Percentiles rank a stretch among this genome's conserved stretches.
Evolutionary conservation across 2,888 invertebrate species (phyloP).

Genomic region (Dione vanillae): DNA sequence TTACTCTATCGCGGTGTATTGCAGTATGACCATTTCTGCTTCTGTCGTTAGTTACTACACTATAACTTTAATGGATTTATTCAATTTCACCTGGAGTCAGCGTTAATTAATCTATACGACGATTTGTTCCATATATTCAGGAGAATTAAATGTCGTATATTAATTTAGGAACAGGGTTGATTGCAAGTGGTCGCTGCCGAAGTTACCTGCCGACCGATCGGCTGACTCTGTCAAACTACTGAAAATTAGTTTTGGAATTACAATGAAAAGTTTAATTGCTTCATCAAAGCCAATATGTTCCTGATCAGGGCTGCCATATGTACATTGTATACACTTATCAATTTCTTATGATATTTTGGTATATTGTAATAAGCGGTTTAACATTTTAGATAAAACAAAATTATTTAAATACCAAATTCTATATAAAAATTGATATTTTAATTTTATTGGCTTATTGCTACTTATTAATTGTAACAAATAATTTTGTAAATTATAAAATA

Average conservation of each 20-base stretch:
- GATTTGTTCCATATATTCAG: conserved; percentile 27
- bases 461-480: too few relatives aligned
- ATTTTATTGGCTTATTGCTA: too few relatives aligned
- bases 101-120: not conserved
- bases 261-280: conserved; percentile 83
- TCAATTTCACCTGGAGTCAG: not conserved
- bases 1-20: not conserved
- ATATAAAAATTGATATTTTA: too few relatives aligned
- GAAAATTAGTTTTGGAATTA: conserved; percentile 80
- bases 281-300: conserved; percentile 76
- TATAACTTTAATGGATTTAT: not conserved
- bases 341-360: not conserved
- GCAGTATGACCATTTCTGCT: not conserved
- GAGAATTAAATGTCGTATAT: conserved; percentile 68
- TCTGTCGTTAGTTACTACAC: not conserved
- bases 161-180: conserved; percentile 61
- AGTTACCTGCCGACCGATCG: conserved; percentile 70
- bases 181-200: conserved; percentile 59
- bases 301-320: conserved; percentile 6
- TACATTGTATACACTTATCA: not conserved
- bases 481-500: too few relatives aligned
- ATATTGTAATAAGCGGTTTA: not conserved
- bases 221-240: conserved; percentile 80
- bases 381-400: too few relatives aligned
- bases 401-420: too few relatives aligned